Conservation (phyloP, 2,797 vertebrate species). For the Protosalanx chinensis region DNA sequence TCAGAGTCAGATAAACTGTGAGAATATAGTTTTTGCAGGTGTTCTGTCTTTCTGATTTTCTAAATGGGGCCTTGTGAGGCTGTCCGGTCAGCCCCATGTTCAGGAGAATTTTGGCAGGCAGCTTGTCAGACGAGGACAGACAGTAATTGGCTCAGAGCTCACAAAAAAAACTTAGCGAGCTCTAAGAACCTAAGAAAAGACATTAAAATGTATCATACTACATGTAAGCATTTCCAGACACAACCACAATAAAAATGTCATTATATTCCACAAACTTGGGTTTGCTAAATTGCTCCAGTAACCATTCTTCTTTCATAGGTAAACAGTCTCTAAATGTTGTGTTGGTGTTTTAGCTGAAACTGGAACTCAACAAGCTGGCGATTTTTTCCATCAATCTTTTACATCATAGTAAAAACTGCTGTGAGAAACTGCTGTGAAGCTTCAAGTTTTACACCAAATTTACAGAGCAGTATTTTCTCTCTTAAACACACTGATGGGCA, state of each 20-base stretch:
- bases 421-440: slow-evolving; percentile 8
- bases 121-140: slow-evolving; percentile 54
- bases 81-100: slow-evolving; percentile 37
- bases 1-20: slow-evolving; percentile 16
- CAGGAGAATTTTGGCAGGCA: slow-evolving; percentile 36
- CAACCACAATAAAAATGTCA: slow-evolving; percentile 13
- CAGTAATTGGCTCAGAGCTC: slow-evolving; percentile 54
- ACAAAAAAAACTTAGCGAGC: slow-evolving; percentile 42
- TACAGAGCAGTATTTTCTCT: slow-evolving; percentile 38
- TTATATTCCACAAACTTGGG: slow-evolving; percentile 1
- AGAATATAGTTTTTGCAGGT: slow-evolving; percentile 49
- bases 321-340: slow-evolving; percentile 1
- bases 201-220: slow-evolving; percentile 48
- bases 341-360: slow-evolving; percentile 4
- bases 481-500: slow-evolving; percentile 20
- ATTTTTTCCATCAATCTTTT: background rate
- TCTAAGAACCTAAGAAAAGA: background rate
- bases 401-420: background rate
- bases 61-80: slow-evolving; percentile 40
- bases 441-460: slow-evolving; percentile 19
- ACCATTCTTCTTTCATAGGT: background rate
- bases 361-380: slow-evolving; percentile 20
- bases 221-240: slow-evolving; percentile 37
- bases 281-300: slow-evolving; percentile 7
- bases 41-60: slow-evolving; percentile 35